Evolutionary conservation across 2,113 vertebrate genomes (phyloP).

Genomic region (Rhinogobius similis): DNA sequence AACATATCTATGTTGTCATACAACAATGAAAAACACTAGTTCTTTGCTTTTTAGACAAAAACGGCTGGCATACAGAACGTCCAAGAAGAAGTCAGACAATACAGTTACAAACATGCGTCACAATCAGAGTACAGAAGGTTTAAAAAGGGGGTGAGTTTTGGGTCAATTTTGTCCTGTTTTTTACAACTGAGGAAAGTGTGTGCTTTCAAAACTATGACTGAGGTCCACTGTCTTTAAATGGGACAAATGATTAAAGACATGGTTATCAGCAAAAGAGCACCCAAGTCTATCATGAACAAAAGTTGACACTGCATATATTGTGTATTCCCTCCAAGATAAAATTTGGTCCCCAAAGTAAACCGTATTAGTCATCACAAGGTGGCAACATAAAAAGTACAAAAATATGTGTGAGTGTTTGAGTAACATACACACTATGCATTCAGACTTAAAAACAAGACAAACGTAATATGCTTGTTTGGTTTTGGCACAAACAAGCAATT

Average conservation of each 20-base stretch:
- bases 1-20: conserved; percentile 69
- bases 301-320: conserved; percentile 60
- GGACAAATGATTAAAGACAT: conserved; percentile 18
- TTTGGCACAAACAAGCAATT: conserved; percentile 9
- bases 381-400: conserved; percentile 63
- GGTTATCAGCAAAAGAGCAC: conserved; percentile 55
- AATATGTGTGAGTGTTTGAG: conserved; percentile 57
- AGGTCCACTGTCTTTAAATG: conserved; percentile 13
- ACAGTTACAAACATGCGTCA: conserved; percentile 75
- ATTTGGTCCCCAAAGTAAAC: conserved; percentile 53
- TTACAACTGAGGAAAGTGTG: conserved; percentile 20
- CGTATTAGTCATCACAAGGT: conserved; percentile 45
- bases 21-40: conserved; percentile 68
- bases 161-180: conserved; percentile 15
- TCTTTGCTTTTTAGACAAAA: conserved; percentile 67
- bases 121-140: conserved; percentile 49
- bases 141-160: conserved; percentile 31
- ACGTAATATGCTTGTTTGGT: conserved; percentile 1
- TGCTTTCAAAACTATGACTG: conserved; percentile 12
- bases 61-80: conserved; percentile 70
- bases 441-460: background rate
- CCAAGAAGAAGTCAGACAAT: conserved; percentile 71
- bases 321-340: conserved; percentile 40
- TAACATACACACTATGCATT: conserved; percentile 18
- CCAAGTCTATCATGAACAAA: conserved; percentile 41